Evolutionary conservation across 2,888 invertebrate genomes (phyloP).

Genomic region (Pachliopta kotzebuea): DNA sequence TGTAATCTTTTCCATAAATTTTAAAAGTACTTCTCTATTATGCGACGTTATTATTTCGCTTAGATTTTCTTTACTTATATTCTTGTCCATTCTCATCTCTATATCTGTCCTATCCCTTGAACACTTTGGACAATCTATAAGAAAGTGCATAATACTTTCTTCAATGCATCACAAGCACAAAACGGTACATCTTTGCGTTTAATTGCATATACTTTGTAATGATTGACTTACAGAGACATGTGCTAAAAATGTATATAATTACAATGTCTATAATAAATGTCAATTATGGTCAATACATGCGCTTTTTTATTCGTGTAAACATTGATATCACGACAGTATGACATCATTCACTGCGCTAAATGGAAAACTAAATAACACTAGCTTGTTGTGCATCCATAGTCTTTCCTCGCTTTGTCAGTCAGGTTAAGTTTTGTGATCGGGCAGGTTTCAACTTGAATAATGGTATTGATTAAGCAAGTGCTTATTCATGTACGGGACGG

Average conservation of each 20-base stretch:
- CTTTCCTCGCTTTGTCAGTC: conserved; percentile 39
- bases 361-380: conserved; percentile 29
- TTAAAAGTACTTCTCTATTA: no score
- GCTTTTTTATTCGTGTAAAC: conserved; percentile 41
- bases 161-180: no score
- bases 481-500: conserved; percentile 44
- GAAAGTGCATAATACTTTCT: no score
- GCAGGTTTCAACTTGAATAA: conserved; percentile 37
- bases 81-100: no score
- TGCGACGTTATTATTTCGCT: no score
- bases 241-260: background rate
- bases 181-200: no score
- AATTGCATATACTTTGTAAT: no score
- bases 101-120: no score
- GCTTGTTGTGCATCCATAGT: conserved; percentile 26
- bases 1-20: no score
- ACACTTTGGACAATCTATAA: no score
- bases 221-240: no score
- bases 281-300: conserved; percentile 34
- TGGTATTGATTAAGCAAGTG: conserved; percentile 48
- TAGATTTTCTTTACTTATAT: no score
- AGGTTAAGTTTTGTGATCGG: conserved; percentile 33
- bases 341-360: conserved; percentile 51
- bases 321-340: conserved; percentile 43
- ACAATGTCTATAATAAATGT: background rate